These are phyloP conservation scores for Cephus pygmeus DNA, from an alignment of 2,888 invertebrate species.

Conservation along the genomic window DNA sequence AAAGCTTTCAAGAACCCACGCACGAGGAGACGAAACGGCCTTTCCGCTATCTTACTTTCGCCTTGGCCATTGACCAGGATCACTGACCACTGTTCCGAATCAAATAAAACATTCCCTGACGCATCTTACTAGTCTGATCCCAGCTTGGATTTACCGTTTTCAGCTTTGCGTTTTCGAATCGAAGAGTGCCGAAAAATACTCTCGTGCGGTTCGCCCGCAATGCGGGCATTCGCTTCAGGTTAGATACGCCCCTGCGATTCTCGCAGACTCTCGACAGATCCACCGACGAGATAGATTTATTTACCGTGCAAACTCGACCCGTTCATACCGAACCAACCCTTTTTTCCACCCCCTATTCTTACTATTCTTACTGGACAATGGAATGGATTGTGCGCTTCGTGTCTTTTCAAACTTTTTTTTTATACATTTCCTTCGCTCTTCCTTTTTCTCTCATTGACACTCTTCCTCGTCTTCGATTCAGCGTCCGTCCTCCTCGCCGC, in stretches of 20 bases:
- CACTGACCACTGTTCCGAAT: not conserved
- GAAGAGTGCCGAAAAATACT: not conserved
- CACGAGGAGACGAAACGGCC: no score
- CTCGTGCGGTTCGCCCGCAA: constrained; percentile 19
- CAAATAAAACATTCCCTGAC: not conserved
- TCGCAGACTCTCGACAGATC: constrained; percentile 16
- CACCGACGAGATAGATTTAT: constrained; percentile 31
- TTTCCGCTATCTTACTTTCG: not conserved
- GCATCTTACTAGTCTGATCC: not conserved
- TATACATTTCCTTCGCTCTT: not conserved
- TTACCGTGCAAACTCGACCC: constrained; percentile 16
- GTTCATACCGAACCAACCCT: not conserved
- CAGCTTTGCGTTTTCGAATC: no score
- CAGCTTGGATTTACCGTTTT: not conserved
- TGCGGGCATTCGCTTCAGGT: constrained; percentile 29
- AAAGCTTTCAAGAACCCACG: not conserved
- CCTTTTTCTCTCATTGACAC: no score
- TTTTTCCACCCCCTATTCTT: not conserved
- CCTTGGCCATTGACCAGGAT: not conserved
- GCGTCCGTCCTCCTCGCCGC: no score
- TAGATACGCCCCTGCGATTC: constrained; percentile 26
- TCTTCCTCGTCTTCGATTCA: no score
- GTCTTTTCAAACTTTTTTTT: not conserved
- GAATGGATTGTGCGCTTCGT: not conserved
- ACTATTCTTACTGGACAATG: not conserved